Base-by-base conservation (phyloP, 2,113 vertebrate genomes). In the Actinemys pallida region DNA sequence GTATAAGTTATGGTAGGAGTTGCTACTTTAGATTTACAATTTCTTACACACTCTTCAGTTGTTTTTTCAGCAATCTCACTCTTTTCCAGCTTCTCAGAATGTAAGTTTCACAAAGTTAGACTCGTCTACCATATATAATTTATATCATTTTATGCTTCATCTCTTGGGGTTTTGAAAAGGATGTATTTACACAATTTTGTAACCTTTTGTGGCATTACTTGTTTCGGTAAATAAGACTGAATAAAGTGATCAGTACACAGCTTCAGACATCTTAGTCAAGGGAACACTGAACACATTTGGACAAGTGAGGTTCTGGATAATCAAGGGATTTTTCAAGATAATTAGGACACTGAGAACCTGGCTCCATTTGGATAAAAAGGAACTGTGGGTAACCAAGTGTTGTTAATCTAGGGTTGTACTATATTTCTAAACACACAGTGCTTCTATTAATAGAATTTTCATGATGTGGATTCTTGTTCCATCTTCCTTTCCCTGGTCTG, bases 1-100 rank as follows among this genome's bases (percentile, higher is more conserved):
- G 69, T 39, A 39, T 39, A 42, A 22, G 16, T 42, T 5, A 22
- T 8, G 5, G 10, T 0, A 72, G 49, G 1, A 79, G 35, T 0
- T 65, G 24, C 39, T 25, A 35, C 11, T 79, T 53, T 10, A 81
- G 75, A n/a, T 82, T 69, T 42, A 24, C 54, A 10, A 3, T 27
- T 20, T n/a, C 31, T 53, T 2, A 0, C 1, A 59, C 65, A 54
- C 79, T 42, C 24, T 8, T 1, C 3, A 3, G 8, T 65, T 35
- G 10, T 52, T 86, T 76, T 80, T 35, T 56, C 39, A 78, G 69
- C 11, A 27, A 27, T 16, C 9, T 20, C n/a, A 83, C 86, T 78
- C 54, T 50, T 25, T 39, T 11, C 31, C 7, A 76, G 75, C 45
- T 31, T 17, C n/a, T 72, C n/a, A 72, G 62, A 72, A 22, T 72